Conservation (phyloP, 2,113 vertebrate genomes). For the Opisthocomus hoazin region DNA sequence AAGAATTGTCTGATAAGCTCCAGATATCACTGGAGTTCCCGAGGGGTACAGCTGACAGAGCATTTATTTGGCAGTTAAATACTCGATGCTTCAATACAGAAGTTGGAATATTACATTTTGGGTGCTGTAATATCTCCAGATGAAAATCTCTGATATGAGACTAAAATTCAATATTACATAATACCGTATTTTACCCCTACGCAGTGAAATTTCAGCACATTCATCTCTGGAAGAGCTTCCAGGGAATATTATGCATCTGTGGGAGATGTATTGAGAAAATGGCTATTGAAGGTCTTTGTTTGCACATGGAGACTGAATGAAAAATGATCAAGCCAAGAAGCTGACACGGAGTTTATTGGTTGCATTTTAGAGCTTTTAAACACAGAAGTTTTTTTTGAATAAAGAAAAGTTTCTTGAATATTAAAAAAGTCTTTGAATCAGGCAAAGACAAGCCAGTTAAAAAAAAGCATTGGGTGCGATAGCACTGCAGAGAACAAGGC, state of each 20-base stretch:
- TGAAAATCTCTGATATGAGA: constrained; percentile 7
- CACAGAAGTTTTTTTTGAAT: not conserved
- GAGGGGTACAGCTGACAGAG: not conserved
- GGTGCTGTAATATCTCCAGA: not conserved
- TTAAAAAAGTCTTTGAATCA: not conserved
- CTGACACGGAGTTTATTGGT: not conserved
- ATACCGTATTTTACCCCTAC: not conserved
- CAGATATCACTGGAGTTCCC: not conserved
- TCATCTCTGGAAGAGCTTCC: not conserved
- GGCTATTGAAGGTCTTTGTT: not conserved
- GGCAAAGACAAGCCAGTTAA: not conserved
- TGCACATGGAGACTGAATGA: not conserved
- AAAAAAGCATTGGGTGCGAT: not conserved
- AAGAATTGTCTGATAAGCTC: not conserved
- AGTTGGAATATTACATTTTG: constrained; percentile 31
- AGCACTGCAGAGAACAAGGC: not conserved
- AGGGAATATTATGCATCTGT: not conserved
- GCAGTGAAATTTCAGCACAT: constrained; percentile 12
- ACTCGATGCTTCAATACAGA: not conserved
- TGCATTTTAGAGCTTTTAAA: not conserved
- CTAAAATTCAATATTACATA: constrained; percentile 12
- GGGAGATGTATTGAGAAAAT: not conserved
- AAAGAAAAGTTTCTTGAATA: not conserved
- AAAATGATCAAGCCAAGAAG: not conserved
- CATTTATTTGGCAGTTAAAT: constrained; percentile 42